phyloP scores from a whole-genome alignment of 2,797 vertebrate species.

The Sebastes reedi region DNA sequence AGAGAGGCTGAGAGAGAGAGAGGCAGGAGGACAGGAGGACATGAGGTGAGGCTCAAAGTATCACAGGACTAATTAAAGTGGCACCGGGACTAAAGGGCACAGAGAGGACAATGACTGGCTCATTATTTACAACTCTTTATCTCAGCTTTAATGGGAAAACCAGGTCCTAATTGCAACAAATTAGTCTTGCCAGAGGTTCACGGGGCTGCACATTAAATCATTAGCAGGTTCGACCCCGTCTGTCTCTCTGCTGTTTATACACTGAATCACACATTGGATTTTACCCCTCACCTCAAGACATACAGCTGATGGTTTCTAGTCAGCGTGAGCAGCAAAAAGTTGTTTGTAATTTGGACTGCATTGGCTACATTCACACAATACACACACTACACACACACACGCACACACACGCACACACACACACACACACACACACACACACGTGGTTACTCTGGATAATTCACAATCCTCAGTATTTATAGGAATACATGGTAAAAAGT shows the following conservation, averaged over 20 bases:
- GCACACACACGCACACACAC: too few relatives aligned
- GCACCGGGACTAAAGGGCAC: slow-evolving; percentile 29
- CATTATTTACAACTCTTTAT: slow-evolving; percentile 64
- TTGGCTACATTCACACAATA: too few relatives aligned
- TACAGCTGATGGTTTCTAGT: not conserved
- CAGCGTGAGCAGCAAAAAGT: not conserved
- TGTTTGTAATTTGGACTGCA: not conserved
- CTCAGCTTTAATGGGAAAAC: slow-evolving; percentile 52
- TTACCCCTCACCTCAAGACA: not conserved
- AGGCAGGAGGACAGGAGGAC: slow-evolving; percentile 1
- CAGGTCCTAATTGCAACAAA: slow-evolving; percentile 74
- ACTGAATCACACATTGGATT: not conserved
- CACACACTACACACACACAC: too few relatives aligned
- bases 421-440: too few relatives aligned
- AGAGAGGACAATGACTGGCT: slow-evolving; percentile 25
- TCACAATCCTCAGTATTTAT: too few relatives aligned
- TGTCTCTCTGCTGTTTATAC: not conserved
- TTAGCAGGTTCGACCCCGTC: slow-evolving; percentile 26
- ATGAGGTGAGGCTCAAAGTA: slow-evolving; percentile 36
- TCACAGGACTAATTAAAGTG: slow-evolving; percentile 72
- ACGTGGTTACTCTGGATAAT: too few relatives aligned
- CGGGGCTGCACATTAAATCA: slow-evolving; percentile 51
- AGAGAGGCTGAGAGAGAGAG: not conserved
- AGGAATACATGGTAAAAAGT: too few relatives aligned
- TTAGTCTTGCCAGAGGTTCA: slow-evolving; percentile 60